Conservation (phyloP, 2,113 vertebrate species). For the Mus musculus region DNA sequence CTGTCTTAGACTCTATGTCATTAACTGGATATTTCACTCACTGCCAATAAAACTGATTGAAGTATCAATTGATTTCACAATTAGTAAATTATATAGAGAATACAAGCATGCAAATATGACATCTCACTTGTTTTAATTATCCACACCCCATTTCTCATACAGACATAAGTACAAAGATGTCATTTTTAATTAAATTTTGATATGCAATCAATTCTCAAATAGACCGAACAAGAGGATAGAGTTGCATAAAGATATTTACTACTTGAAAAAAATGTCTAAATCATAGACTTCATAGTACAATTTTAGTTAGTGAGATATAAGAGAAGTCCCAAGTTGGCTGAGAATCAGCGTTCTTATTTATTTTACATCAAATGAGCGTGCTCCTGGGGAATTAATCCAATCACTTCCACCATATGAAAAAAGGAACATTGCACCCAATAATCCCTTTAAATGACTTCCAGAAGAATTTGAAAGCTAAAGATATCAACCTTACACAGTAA, state of each 20-base stretch:
- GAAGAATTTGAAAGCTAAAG: slow-evolving; percentile 64
- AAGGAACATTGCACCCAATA: slow-evolving; percentile 67
- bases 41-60: slow-evolving; percentile 54
- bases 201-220: slow-evolving; percentile 50
- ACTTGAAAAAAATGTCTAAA: slow-evolving; percentile 58
- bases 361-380: slow-evolving; percentile 64
- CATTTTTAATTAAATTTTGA: slow-evolving; percentile 51
- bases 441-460: slow-evolving; percentile 80
- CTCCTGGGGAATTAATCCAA: slow-evolving; percentile 62
- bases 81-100: slow-evolving; percentile 63
- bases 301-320: slow-evolving; percentile 55
- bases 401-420: slow-evolving; percentile 67
- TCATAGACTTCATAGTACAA: slow-evolving; percentile 34
- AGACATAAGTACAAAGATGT: slow-evolving; percentile 47
- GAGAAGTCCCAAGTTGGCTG: slow-evolving; percentile 64
- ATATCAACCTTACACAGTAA: slow-evolving; percentile 63
- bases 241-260: slow-evolving; percentile 62
- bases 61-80: slow-evolving; percentile 65
- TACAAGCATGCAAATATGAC: slow-evolving; percentile 61
- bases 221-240: slow-evolving; percentile 43
- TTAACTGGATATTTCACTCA: slow-evolving; percentile 56
- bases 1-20: slow-evolving; percentile 40
- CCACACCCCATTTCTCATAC: not conserved
- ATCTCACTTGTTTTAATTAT: slow-evolving; percentile 69
- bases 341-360: slow-evolving; percentile 65